Base-by-base conservation (phyloP, 2,113 vertebrate species). In the Pachypanchax playfairii region DNA sequence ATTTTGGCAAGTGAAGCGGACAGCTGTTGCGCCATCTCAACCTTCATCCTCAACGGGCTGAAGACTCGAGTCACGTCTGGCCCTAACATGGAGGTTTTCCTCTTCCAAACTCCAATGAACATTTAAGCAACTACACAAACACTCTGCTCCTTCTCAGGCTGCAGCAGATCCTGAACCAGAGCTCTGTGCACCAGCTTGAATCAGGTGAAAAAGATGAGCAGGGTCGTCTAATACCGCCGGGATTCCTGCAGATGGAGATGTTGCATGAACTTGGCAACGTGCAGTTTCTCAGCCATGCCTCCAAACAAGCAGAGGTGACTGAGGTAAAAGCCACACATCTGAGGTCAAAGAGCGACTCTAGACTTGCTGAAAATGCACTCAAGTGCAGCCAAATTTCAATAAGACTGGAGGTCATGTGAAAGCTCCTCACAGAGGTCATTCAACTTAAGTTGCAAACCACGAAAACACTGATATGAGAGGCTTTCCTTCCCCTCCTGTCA, bases 401-500 rank as follows among this genome's bases (percentile, higher is more conserved):
- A 13, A 47, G 54, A 62, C 25, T 33, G 67, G 43, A 60, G 55
- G 62, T 38, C 55, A 47, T 51, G 54, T 61, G 58, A 62, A 75
- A 68, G 66, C 65, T 83, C 75, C 51, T 82, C 81, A 70, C 25
- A 59, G 67, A 65, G 64, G 73, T 68, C 60, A 69, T 44, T 72
- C 20, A 42, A 65, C 65, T 69, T 57, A 47, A 28, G 77, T 52
- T 13, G 76, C 57, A 35, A 64, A 62, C 61, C 77, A 65, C 31
- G 53, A 70, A 76, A 72, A 72, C 73, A 82, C 48, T 65, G 71
- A 79, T 73, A 39, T 22, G 70, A 62, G 73, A 65, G 59, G 79
- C 65, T 54, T 70, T 58, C 44, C 73, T 75, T 81, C 73, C 77
- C 79, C 64, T 87, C 79, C 78, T 66, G 39, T 57, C 56, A 5